Percentiles rank a stretch among this genome's conserved stretches.
phyloP scores from a whole-genome alignment of 2,888 invertebrate genomes.

The Tigriopus californicus region DNA sequence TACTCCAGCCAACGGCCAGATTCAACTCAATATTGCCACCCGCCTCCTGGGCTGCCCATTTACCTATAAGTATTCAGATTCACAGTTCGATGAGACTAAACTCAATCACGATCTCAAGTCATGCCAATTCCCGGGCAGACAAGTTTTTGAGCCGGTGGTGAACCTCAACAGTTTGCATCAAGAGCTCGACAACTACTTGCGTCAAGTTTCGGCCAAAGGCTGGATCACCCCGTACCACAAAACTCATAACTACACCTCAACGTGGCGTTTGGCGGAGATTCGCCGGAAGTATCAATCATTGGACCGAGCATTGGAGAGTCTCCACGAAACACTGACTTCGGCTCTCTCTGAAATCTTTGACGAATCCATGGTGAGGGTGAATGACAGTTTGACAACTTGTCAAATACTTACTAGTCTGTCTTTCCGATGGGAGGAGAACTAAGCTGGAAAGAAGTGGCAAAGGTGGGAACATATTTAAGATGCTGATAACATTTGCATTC shows the following conservation, averaged over 20 bases:
- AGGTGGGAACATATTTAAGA: background rate
- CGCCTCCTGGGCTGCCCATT: background rate
- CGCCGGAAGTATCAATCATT: background rate
- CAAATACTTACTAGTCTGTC: too few species aligned
- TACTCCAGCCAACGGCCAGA: background rate
- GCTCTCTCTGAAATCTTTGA: background rate
- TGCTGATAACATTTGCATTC: background rate
- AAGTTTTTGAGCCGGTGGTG: background rate
- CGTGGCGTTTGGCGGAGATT: conserved; percentile 43
- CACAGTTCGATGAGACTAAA: background rate
- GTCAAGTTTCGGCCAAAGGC: conserved; percentile 23
- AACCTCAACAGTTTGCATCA: background rate
- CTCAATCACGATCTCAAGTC: background rate
- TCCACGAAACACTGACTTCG: background rate
- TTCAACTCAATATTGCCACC: background rate
- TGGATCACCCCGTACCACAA: conserved; percentile 54
- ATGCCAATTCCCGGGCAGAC: background rate
- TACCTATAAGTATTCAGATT: too few species aligned
- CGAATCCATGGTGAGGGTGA: background rate
- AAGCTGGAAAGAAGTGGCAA: background rate
- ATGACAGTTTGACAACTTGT: background rate
- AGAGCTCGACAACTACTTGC: background rate
- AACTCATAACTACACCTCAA: conserved; percentile 45
- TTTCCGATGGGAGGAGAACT: background rate
- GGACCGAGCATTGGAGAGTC: background rate